A percentile compares a stretch with the other conserved stretches of the same genome.
phyloP scores from a whole-genome alignment of 1,140 invertebrate species.

The Ceratina calcarata region DNA sequence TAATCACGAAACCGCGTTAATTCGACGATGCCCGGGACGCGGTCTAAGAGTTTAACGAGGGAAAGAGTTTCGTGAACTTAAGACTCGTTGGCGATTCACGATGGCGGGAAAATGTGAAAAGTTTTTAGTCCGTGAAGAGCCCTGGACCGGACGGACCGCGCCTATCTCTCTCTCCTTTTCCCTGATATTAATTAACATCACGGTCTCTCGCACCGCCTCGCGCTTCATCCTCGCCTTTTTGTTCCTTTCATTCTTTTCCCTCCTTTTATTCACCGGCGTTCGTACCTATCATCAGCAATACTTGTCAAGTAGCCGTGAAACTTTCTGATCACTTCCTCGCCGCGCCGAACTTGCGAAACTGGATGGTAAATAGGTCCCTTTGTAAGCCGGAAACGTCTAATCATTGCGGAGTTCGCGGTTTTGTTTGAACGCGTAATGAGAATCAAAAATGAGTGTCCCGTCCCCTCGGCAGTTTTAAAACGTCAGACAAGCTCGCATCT shows the following conservation, averaged over 20 bases:
- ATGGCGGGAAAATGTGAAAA: slow-evolving; percentile 60
- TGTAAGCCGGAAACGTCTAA: too few species aligned
- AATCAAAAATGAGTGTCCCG: too few species aligned
- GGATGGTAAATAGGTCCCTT: too few species aligned
- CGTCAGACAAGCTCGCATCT: too few species aligned
- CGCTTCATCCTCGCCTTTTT: background rate
- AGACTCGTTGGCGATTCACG: slow-evolving; percentile 45
- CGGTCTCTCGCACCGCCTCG: background rate
- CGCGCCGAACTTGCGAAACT: too few species aligned
- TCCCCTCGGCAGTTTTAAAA: too few species aligned
- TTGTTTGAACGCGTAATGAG: too few species aligned
- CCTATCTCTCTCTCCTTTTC: background rate
- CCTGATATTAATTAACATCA: slow-evolving; percentile 62
- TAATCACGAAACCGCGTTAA: slow-evolving; percentile 61
- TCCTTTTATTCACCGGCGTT: background rate
- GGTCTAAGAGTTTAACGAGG: slow-evolving; percentile 55
- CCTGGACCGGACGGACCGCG: background rate
- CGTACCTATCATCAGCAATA: slow-evolving; percentile 33
- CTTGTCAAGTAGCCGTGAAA: slow-evolving; percentile 27
- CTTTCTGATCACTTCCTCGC: background rate
- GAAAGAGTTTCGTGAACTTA: slow-evolving; percentile 47
- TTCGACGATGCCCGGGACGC: slow-evolving; percentile 41
- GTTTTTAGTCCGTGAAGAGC: slow-evolving; percentile 45
- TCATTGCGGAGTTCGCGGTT: too few species aligned
- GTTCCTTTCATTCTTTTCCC: background rate